phyloP scores from a whole-genome alignment of 2,888 invertebrate species.

The Frankliniella intonsa region DNA sequence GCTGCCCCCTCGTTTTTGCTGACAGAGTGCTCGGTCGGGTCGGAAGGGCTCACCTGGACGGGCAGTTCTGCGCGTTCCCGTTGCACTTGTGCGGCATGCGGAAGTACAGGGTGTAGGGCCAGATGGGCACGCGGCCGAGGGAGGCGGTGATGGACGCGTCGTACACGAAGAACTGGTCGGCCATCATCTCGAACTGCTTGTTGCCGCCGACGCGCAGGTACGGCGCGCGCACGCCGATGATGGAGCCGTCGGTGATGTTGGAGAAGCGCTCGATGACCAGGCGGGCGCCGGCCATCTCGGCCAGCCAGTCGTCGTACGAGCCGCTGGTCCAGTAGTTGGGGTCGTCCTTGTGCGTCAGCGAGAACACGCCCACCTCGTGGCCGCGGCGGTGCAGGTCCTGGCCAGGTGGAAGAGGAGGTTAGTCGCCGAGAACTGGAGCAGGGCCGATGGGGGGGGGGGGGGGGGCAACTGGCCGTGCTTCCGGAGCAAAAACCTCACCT shows the following conservation, averaged over 20 bases:
- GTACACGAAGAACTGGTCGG: conserved; percentile 89
- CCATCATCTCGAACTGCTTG: conserved; percentile 96
- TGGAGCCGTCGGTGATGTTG: conserved; percentile 86
- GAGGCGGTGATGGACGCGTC: conserved; percentile 93
- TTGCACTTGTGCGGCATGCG: conserved; percentile 94
- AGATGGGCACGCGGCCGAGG: conserved; percentile 81
- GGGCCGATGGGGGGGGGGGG: no score
- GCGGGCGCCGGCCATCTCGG: conserved; percentile 89
- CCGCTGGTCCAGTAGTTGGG: conserved; percentile 87
- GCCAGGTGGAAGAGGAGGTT: no score
- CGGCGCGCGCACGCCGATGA: conserved; percentile 83
- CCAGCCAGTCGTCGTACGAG: conserved; percentile 85
- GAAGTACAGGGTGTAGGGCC: conserved; percentile 97
- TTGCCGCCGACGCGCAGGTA: conserved; percentile 88
- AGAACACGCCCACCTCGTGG: conserved; percentile 88
- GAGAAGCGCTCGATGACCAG: conserved; percentile 83
- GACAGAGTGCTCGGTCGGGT: conserved; percentile 31
- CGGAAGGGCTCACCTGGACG: conserved; percentile 54
- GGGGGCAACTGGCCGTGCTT: not conserved
- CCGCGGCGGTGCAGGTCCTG: conserved; percentile 85
- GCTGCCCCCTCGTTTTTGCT: no score
- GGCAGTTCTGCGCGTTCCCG: conserved; percentile 90
- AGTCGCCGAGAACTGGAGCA: no score
- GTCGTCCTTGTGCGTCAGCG: conserved; percentile 87
- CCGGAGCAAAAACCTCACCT: no score